Percentiles rank a stretch among this genome's conserved stretches.
Evolutionary conservation across 1,140 invertebrate species (phyloP).

Genomic region (Bradynema listronoti): DNA sequence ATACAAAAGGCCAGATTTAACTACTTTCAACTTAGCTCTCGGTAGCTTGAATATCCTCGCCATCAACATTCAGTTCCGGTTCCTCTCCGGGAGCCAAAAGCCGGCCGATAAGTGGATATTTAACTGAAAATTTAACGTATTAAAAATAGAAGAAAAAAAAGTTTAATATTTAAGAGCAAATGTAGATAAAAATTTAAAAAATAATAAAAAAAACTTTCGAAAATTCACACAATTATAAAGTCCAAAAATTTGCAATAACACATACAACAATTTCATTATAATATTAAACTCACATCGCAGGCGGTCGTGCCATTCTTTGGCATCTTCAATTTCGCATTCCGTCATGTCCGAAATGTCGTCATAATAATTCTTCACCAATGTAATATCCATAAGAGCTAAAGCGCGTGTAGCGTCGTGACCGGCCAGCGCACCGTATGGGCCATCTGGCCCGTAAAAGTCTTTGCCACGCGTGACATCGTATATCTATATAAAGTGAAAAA

Average conservation of each 20-base stretch:
- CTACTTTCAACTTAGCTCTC: too few species aligned
- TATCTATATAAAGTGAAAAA: conserved; percentile 28
- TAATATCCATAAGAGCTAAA: conserved; percentile 33
- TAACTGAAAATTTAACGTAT: conserved; percentile 22
- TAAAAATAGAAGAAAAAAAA: conserved; percentile 11
- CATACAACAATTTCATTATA: too few species aligned
- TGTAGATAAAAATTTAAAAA: neutral
- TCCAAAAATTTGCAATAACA: too few species aligned
- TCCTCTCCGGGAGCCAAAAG: conserved; percentile 34
- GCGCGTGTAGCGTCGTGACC: conserved; percentile 44
- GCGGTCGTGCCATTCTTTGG: conserved; percentile 35
- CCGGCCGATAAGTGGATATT: conserved; percentile 40
- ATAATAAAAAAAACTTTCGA: too few species aligned
- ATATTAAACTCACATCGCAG: conserved; percentile 18
- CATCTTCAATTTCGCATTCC: conserved; percentile 31
- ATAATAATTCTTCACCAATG: conserved; percentile 33
- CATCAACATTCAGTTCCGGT: too few species aligned
- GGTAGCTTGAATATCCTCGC: too few species aligned
- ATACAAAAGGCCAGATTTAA: too few species aligned
- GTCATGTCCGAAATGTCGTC: conserved; percentile 35
- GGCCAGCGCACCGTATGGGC: conserved; percentile 23
- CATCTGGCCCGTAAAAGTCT: conserved; percentile 40
- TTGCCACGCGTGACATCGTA: conserved; percentile 42
- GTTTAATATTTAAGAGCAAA: conserved; percentile 7
- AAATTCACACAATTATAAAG: too few species aligned